A percentile compares a stretch with the other conserved stretches of the same genome.
Conservation (phyloP, 2,888 invertebrate genomes). For the Helleia helle region DNA sequence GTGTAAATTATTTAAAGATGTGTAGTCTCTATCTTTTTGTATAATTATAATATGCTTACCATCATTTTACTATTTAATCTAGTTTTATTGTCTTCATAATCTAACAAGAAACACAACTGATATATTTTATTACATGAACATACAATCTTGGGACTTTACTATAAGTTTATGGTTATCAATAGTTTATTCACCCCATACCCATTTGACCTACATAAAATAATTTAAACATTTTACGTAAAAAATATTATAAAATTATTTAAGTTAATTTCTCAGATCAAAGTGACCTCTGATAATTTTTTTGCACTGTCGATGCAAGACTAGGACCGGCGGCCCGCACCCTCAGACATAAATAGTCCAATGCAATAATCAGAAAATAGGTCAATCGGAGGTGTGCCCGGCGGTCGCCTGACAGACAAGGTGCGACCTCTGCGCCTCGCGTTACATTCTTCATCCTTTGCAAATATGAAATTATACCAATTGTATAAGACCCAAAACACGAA, state of each 20-base stretch:
- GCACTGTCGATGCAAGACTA: slow-evolving; percentile 30
- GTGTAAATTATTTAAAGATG: no score
- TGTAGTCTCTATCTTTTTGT: no score
- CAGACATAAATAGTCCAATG: slow-evolving; percentile 66
- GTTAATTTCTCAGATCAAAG: not conserved
- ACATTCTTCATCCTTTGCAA: slow-evolving; percentile 39
- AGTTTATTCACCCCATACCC: slow-evolving; percentile 7
- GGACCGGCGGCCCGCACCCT: slow-evolving; percentile 55
- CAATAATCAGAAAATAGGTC: slow-evolving; percentile 73
- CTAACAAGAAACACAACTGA: no score
- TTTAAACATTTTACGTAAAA: not conserved
- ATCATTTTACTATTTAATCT: no score
- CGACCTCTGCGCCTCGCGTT: slow-evolving; percentile 45
- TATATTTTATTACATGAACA: not conserved
- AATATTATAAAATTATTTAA: not conserved
- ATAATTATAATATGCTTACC: no score
- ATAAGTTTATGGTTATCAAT: not conserved
- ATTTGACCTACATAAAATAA: slow-evolving; percentile 13
- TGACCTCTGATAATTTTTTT: not conserved
- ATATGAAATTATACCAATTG: slow-evolving; percentile 38
- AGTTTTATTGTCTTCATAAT: no score
- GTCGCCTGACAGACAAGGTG: slow-evolving; percentile 43
- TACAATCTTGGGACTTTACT: not conserved
- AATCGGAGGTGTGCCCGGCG: slow-evolving; percentile 67
- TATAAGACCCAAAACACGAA: no score